Evolutionary conservation across 1,140 invertebrate genomes (phyloP).

Genomic region (Cephus cinctus): DNA sequence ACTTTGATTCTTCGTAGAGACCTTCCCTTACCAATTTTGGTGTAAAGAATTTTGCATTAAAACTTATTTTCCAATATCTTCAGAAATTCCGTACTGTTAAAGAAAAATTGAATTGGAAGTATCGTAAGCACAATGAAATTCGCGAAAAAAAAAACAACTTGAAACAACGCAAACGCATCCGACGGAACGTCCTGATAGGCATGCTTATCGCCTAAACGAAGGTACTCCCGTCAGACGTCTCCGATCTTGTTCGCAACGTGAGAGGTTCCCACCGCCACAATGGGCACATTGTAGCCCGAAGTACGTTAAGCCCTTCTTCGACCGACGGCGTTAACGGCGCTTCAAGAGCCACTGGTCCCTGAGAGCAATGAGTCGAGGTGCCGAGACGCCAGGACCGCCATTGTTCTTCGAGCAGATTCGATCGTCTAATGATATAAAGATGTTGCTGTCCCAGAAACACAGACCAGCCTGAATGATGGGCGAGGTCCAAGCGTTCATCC

Average conservation of each 20-base stretch:
- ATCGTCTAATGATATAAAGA: too few relatives aligned
- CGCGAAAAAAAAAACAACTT: too few relatives aligned
- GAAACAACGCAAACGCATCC: too few relatives aligned
- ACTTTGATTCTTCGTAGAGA: too few relatives aligned
- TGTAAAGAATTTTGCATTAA: too few relatives aligned
- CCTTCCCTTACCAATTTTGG: too few relatives aligned
- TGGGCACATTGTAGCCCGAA: constrained; percentile 16
- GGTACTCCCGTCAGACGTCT: not conserved
- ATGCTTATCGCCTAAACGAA: not conserved
- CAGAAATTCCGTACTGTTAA: too few relatives aligned
- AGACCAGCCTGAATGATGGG: constrained; percentile 5
- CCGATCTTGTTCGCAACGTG: not conserved
- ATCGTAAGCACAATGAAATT: too few relatives aligned
- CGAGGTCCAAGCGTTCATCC: constrained; percentile 4
- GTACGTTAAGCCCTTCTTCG: constrained; percentile 16
- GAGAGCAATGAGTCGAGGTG: not conserved
- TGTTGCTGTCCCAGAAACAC: too few relatives aligned
- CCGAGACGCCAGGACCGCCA: not conserved
- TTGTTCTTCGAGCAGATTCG: too few relatives aligned
- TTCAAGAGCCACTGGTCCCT: constrained; percentile 12
- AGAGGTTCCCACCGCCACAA: not conserved
- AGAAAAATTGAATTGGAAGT: too few relatives aligned
- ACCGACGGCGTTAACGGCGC: constrained; percentile 20
- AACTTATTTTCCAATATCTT: too few relatives aligned
- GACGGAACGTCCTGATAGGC: not conserved